These are phyloP conservation scores for Achatina immaculata DNA, from an alignment of 1,140 invertebrate genomes.

Conservation along the genomic window DNA sequence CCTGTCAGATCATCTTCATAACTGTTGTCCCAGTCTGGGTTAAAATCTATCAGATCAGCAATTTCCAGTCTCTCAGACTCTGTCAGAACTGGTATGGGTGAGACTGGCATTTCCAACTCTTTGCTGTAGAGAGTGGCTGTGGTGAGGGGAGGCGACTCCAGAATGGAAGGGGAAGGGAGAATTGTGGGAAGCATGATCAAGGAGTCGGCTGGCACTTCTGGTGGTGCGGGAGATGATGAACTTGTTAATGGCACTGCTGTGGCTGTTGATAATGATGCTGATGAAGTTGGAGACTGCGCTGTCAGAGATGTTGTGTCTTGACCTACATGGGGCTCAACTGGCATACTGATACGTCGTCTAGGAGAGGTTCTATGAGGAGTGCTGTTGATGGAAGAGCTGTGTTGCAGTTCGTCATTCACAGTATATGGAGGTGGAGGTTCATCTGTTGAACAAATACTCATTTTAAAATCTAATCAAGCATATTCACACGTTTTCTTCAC, in stretches of 20 bases:
- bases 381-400: slow-evolving; percentile 1
- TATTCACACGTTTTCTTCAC: neutral
- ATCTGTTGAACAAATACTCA: slow-evolving; percentile 25
- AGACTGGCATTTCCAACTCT: neutral
- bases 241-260: neutral
- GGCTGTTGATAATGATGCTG: neutral
- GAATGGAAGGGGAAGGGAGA: slow-evolving; percentile 5
- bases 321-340: neutral
- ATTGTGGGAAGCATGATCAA: slow-evolving; percentile 3
- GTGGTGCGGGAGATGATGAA: neutral
- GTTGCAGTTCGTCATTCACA: slow-evolving; percentile 17
- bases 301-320: neutral
- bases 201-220: slow-evolving; percentile 14
- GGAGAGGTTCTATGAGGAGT: slow-evolving; percentile 34
- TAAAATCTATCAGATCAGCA: slow-evolving; percentile 24
- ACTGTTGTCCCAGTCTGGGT: slow-evolving; percentile 33
- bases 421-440: slow-evolving; percentile 51
- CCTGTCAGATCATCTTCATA: slow-evolving; percentile 35
- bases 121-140: neutral
- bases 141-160: neutral
- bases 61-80: neutral
- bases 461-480: neutral
- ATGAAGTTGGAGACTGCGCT: neutral
- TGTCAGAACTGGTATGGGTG: neutral
- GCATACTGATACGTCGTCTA: slow-evolving; percentile 24